These are phyloP conservation scores for Coregonus clupeaformis DNA, from an alignment of 2,113 vertebrate species.

Conservation along the genomic window DNA sequence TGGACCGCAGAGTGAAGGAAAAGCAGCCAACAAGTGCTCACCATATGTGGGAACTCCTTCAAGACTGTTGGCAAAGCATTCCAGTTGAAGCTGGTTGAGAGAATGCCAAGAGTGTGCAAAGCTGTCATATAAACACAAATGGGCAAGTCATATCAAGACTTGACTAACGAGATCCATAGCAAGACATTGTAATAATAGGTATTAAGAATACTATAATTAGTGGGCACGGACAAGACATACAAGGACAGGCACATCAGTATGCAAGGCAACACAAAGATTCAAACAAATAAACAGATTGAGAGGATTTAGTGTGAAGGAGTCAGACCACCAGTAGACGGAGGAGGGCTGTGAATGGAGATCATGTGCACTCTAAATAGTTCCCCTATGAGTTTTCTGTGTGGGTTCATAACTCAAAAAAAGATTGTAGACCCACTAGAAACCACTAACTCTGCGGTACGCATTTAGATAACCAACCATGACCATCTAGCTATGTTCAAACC, in stretches of 20 bases:
- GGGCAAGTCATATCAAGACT: background rate
- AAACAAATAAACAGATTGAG: background rate
- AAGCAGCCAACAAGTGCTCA: too few species aligned
- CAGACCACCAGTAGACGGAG: background rate
- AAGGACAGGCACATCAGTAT: background rate
- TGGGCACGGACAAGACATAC: background rate
- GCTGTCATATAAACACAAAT: background rate
- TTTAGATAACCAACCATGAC: too few species aligned
- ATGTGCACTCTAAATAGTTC: background rate
- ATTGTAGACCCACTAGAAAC: background rate
- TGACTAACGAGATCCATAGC: background rate
- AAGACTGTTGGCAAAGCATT: too few species aligned
- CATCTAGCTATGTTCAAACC: too few species aligned
- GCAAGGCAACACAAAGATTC: background rate
- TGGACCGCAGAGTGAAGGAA: too few species aligned
- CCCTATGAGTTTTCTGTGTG: background rate
- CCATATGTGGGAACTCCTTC: too few species aligned
- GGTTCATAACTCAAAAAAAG: background rate
- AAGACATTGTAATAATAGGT: background rate
- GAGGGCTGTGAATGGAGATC: background rate
- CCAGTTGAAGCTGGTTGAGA: too few species aligned
- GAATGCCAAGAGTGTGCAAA: too few species aligned
- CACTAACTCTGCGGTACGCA: background rate
- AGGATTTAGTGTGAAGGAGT: background rate
- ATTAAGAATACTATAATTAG: background rate